Percentiles rank a stretch among this genome's conserved stretches.
Conservation (phyloP, 2,888 invertebrate genomes). For the Gryllus longicercus region DNA sequence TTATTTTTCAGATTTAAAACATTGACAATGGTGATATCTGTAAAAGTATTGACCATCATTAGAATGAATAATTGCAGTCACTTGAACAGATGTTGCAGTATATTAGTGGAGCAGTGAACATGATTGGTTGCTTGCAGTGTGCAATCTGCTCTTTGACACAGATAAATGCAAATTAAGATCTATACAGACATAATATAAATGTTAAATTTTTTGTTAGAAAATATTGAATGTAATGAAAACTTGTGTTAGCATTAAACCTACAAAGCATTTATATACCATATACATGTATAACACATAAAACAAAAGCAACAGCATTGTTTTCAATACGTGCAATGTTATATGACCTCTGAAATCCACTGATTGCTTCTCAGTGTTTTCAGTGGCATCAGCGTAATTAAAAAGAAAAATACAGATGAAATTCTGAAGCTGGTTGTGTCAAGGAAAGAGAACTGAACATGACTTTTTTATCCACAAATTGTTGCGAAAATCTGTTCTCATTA, state of each 20-base stretch:
- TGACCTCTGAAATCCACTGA: not conserved
- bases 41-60: constrained; percentile 18
- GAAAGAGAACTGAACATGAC: constrained; percentile 1
- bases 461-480: constrained; percentile 1
- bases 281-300: not conserved
- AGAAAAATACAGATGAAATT: not conserved
- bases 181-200: constrained; percentile 9
- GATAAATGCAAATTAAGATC: not conserved
- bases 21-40: constrained; percentile 21
- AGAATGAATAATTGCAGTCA: constrained; percentile 4
- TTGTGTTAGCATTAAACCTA: constrained; percentile 17
- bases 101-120: not conserved
- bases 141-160: constrained; percentile 2
- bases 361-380: constrained; percentile 17
- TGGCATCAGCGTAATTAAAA: not conserved
- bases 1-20: constrained; percentile 24
- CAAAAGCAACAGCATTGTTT: not conserved
- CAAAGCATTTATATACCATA: constrained; percentile 10
- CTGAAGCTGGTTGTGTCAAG: constrained; percentile 1
- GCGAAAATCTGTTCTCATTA: constrained; percentile 1
- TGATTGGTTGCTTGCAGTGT: constrained; percentile 1
- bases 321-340: constrained; percentile 9
- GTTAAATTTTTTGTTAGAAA: constrained; percentile 11
- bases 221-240: constrained; percentile 4
- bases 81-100: constrained; percentile 9